Conservation (phyloP, 2,888 invertebrate species). For the Philaethria dido region DNA sequence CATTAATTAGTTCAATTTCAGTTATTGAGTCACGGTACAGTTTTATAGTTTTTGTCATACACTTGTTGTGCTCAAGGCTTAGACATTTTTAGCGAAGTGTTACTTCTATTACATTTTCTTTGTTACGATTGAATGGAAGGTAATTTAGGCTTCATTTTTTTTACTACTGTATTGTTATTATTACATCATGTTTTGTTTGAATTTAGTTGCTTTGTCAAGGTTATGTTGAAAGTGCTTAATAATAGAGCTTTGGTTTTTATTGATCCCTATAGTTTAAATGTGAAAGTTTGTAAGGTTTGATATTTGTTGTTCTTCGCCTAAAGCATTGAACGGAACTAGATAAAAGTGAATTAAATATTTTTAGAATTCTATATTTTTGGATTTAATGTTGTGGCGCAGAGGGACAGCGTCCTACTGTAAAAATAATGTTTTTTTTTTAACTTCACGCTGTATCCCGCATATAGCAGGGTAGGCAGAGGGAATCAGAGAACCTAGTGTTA, state of each 20-base stretch:
- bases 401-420: no score
- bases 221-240: conserved; percentile 4
- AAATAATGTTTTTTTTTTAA: no score
- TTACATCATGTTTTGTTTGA: conserved; percentile 9
- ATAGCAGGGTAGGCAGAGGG: no score
- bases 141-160: conserved; percentile 11
- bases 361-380: no score
- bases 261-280: no score
- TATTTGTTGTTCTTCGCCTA: no score
- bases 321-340: no score
- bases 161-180: background rate
- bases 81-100: conserved; percentile 11
- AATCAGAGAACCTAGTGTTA: no score
- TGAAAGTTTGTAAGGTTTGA: no score
- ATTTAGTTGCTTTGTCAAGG: conserved; percentile 6
- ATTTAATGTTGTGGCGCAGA: no score
- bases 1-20: conserved; percentile 41
- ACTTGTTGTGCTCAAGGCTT: conserved; percentile 29
- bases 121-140: conserved; percentile 11
- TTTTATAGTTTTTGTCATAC: conserved; percentile 36
- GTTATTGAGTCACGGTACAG: conserved; percentile 43
- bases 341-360: no score
- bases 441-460: no score
- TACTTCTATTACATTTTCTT: conserved; percentile 15
- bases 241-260: background rate